These are phyloP conservation scores for Carassius auratus DNA, from an alignment of 2,113 vertebrate genomes.

Conservation along the genomic window DNA sequence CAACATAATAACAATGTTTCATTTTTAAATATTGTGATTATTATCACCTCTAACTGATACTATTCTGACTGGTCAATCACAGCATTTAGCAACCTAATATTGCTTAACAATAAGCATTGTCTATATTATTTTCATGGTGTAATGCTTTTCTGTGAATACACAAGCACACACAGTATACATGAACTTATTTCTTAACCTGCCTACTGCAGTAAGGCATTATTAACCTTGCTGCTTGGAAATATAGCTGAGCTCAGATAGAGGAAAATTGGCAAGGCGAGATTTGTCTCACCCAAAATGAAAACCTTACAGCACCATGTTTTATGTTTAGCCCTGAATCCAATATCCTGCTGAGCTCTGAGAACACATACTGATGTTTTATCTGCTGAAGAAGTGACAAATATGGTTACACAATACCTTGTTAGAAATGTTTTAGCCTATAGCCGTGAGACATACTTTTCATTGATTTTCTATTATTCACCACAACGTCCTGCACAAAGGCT, in stretches of 20 bases:
- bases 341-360: conserved; percentile 22
- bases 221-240: not conserved
- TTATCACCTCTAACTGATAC: no score
- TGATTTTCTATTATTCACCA: conserved; percentile 15
- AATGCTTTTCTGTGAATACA: not conserved
- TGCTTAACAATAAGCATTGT: not conserved
- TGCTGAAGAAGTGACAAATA: conserved; percentile 23
- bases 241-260: conserved; percentile 10
- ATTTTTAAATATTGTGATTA: no score
- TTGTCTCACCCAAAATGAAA: conserved; percentile 34
- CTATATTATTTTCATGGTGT: not conserved
- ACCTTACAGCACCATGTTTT: conserved; percentile 7
- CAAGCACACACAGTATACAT: not conserved
- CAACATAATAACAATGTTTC: no score
- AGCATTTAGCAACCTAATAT: no score
- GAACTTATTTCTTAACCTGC: not conserved
- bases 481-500: not conserved
- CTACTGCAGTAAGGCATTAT: conserved; percentile 16
- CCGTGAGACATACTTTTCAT: not conserved
- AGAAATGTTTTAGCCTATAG: conserved; percentile 1
- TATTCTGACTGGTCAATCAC: no score
- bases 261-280: not conserved
- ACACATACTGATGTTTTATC: conserved; percentile 28
- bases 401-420: not conserved
- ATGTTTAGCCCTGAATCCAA: conserved; percentile 28